Conservation (phyloP, 2,113 vertebrate genomes). For the Ammospiza nelsoni region DNA sequence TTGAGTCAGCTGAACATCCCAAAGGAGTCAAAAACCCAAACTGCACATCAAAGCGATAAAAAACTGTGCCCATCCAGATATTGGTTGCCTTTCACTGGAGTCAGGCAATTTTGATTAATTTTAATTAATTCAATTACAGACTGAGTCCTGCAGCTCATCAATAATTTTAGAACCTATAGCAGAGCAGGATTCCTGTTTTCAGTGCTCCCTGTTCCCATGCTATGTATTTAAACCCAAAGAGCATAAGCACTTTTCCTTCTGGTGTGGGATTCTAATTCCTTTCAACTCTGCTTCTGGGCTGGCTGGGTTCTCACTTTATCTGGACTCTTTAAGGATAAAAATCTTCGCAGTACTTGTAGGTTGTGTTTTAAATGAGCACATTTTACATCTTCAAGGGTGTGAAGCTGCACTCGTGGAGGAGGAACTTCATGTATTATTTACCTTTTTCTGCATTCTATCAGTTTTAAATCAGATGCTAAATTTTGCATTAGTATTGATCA, state of each 20-base stretch:
- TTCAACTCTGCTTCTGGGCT: not conserved
- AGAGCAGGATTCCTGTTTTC: not conserved
- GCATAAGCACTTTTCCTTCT: not conserved
- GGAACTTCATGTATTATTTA: conserved; percentile 66
- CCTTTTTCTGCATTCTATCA: conserved; percentile 14
- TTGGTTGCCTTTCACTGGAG: not conserved
- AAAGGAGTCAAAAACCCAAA: not conserved
- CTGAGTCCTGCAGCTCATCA: not conserved
- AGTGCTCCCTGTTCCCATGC: not conserved
- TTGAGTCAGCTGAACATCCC: not conserved
- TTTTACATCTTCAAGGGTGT: not conserved
- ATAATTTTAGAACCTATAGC: not conserved
- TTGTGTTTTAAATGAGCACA: not conserved
- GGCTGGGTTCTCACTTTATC: not conserved
- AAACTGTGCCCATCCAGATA: not conserved
- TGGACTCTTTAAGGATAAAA: not conserved
- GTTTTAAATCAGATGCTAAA: conserved; percentile 60
- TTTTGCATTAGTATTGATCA: conserved; percentile 75
- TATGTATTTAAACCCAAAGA: not conserved
- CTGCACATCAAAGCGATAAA: not conserved
- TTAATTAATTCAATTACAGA: not conserved
- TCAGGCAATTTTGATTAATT: not conserved
- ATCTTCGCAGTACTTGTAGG: not conserved
- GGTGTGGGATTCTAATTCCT: not conserved
- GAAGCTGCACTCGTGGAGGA: conserved; percentile 2